phyloP scores from a whole-genome alignment of 2,113 vertebrate species.

The Dicrurus megarhynchus region DNA sequence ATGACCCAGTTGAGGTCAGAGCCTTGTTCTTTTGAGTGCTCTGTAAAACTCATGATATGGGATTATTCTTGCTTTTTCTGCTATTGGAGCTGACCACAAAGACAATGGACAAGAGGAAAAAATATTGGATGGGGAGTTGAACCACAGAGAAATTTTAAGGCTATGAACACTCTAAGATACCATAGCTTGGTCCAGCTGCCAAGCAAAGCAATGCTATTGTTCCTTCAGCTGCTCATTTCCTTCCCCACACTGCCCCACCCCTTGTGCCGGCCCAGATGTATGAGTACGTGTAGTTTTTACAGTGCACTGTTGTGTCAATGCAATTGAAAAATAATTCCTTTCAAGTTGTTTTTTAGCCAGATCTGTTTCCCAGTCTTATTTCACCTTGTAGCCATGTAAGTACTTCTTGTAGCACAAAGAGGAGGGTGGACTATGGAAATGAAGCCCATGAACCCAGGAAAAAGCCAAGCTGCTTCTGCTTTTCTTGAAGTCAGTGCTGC shows the following conservation, averaged over 20 bases:
- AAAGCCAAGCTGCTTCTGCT: neutral
- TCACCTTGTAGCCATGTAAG: neutral
- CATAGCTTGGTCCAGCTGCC: slow-evolving; percentile 27
- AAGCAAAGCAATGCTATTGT: slow-evolving; percentile 51
- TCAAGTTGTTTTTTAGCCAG: neutral
- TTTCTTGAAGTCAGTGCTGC: neutral
- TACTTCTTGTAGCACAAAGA: neutral
- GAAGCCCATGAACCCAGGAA: neutral
- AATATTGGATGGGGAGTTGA: slow-evolving; percentile 1
- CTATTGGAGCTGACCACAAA: slow-evolving; percentile 28
- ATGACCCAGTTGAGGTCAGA: slow-evolving; percentile 50
- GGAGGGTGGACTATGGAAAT: neutral
- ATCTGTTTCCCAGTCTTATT: neutral
- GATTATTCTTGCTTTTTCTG: slow-evolving; percentile 31
- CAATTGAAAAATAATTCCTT: neutral
- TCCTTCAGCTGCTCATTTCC: slow-evolving; percentile 18
- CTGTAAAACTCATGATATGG: slow-evolving; percentile 12
- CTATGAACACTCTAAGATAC: neutral
- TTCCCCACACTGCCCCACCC: neutral
- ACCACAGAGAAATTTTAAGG: slow-evolving; percentile 37
- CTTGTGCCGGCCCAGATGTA: neutral
- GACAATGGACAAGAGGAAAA: slow-evolving; percentile 1
- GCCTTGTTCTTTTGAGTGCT: neutral
- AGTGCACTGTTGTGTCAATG: neutral
- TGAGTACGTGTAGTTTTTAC: neutral